Percentiles rank a stretch among this genome's conserved stretches.
Conservation (phyloP, 2,888 invertebrate species). For the Limenitis camilla region DNA sequence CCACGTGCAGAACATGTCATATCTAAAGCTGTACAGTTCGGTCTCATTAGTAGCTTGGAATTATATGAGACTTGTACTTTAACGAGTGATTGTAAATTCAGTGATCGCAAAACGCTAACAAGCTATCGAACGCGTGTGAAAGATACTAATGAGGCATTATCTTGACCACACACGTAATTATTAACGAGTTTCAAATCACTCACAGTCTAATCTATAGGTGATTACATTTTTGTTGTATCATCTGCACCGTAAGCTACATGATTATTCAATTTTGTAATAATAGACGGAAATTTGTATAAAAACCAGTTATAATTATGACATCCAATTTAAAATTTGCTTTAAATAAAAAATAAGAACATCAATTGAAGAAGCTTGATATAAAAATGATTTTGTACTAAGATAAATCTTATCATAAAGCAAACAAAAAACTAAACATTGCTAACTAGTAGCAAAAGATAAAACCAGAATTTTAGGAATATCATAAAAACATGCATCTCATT, state of each 20-base stretch:
- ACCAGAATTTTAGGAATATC: constrained; percentile 11
- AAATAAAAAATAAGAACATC: too few species aligned
- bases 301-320: too few species aligned
- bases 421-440: neutral
- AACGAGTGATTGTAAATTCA: constrained; percentile 24
- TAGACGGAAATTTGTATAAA: too few species aligned
- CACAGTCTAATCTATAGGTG: neutral
- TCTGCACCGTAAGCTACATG: neutral
- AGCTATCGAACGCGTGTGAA: constrained; percentile 24
- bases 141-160: constrained; percentile 29
- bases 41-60: constrained; percentile 16
- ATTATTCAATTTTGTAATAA: neutral
- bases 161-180: constrained; percentile 25
- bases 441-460: constrained; percentile 10
- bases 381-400: neutral
- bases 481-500: constrained; percentile 40
- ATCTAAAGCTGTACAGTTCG: constrained; percentile 8
- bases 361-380: neutral
- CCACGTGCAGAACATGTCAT: constrained; percentile 15
- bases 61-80: constrained; percentile 14
- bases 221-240: neutral
- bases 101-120: constrained; percentile 25
- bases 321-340: too few species aligned
- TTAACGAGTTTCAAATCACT: constrained; percentile 16
- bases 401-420: neutral